These are phyloP conservation scores for Ctena decussata DNA, from an alignment of 2,888 invertebrate genomes.

Conservation along the genomic window DNA sequence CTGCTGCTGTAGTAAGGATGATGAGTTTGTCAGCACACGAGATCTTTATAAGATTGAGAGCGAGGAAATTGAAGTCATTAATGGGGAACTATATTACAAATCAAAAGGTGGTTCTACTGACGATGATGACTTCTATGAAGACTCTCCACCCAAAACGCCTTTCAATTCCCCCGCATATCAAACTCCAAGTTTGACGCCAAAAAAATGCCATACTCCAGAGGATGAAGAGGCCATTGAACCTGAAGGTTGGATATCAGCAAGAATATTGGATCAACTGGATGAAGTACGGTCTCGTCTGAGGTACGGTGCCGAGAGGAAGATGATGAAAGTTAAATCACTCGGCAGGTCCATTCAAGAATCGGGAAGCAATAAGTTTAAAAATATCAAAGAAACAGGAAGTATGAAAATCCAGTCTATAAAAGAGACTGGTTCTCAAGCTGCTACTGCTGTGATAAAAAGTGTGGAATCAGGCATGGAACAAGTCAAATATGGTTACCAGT, in stretches of 20 bases:
- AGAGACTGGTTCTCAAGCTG: slow-evolving; percentile 80
- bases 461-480: slow-evolving; percentile 82
- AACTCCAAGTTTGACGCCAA: slow-evolving; percentile 58
- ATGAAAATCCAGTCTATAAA: slow-evolving; percentile 80
- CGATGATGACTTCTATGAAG: slow-evolving; percentile 38
- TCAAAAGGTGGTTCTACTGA: background rate
- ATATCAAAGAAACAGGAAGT: slow-evolving; percentile 73
- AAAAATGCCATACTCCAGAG: slow-evolving; percentile 70
- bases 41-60: slow-evolving; percentile 44
- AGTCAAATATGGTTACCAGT: slow-evolving; percentile 83
- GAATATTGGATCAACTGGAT: slow-evolving; percentile 80
- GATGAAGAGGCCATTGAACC: slow-evolving; percentile 48
- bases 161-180: slow-evolving; percentile 63
- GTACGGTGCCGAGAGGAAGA: slow-evolving; percentile 77
- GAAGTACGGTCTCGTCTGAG: slow-evolving; percentile 79
- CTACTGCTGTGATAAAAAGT: slow-evolving; percentile 79
- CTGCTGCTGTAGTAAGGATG: slow-evolving; percentile 56
- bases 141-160: slow-evolving; percentile 69
- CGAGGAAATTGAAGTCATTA: slow-evolving; percentile 53
- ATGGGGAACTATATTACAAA: slow-evolving; percentile 19
- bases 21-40: slow-evolving; percentile 30
- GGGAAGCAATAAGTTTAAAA: slow-evolving; percentile 59
- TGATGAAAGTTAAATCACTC: slow-evolving; percentile 78
- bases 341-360: slow-evolving; percentile 73
- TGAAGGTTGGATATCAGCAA: slow-evolving; percentile 62